Percentiles rank a stretch among this genome's conserved stretches.
Evolutionary conservation across 1,140 invertebrate genomes (phyloP).

Genomic region (Drosophila miranda): DNA sequence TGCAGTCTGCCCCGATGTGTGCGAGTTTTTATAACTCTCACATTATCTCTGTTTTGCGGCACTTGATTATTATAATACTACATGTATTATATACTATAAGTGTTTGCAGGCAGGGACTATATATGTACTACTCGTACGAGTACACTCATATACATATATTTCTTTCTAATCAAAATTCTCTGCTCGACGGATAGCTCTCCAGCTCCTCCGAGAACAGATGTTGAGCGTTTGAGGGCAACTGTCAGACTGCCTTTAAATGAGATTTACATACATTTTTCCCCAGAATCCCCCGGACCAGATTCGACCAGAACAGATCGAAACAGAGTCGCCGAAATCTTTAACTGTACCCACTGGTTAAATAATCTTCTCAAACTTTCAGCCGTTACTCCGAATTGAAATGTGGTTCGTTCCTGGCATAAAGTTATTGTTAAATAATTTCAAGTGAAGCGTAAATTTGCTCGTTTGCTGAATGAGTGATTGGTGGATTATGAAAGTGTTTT

Average conservation of each 20-base stretch:
- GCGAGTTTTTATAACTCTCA: constrained; percentile 42
- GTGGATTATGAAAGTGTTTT: too few species aligned
- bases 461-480: too few species aligned
- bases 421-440: too few species aligned
- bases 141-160: too few species aligned
- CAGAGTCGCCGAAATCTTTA: not conserved
- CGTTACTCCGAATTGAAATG: too few species aligned
- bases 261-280: constrained; percentile 15
- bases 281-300: not conserved
- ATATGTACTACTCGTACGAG: not conserved
- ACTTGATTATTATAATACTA: constrained; percentile 34
- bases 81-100: too few species aligned
- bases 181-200: constrained; percentile 7
- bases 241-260: constrained; percentile 51
- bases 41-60: constrained; percentile 27
- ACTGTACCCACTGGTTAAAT: too few species aligned
- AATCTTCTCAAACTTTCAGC: too few species aligned
- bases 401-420: too few species aligned
- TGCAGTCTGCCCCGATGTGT: constrained; percentile 22
- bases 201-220: constrained; percentile 32
- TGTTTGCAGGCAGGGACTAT: constrained; percentile 25
- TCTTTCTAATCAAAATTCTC: constrained; percentile 40
- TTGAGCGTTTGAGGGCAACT: constrained; percentile 52
- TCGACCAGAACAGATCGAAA: constrained; percentile 1
- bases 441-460: too few species aligned